Conservation (phyloP, 2,888 invertebrate genomes). For the Kuschelorhynchus macadamiae region DNA sequence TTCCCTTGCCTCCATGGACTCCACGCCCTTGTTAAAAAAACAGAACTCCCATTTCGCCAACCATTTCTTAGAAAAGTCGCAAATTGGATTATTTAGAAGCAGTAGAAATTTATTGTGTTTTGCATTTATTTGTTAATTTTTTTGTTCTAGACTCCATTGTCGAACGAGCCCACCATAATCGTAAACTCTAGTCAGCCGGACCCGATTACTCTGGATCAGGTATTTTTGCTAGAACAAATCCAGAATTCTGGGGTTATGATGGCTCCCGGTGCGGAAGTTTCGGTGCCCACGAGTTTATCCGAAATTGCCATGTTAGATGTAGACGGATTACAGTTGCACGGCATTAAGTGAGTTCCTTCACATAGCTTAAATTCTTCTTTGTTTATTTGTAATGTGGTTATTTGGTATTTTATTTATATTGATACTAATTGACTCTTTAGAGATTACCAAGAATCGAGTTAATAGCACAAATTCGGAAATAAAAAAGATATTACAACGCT, state of each 20-base stretch:
- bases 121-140: not conserved
- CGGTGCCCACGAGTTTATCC: conserved; percentile 42
- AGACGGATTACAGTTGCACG: not conserved
- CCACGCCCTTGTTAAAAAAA: too few species aligned
- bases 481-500: too few species aligned
- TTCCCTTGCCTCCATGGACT: too few species aligned
- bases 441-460: too few species aligned
- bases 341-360: not conserved
- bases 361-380: not conserved
- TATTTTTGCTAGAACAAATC: conserved; percentile 48
- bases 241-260: conserved; percentile 48
- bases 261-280: conserved; percentile 31
- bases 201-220: conserved; percentile 41
- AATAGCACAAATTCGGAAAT: too few species aligned
- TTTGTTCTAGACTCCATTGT: conserved; percentile 11
- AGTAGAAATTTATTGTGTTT: too few species aligned
- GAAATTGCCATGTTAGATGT: conserved; percentile 52
- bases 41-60: too few species aligned
- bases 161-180: conserved; percentile 14
- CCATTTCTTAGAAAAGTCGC: too few species aligned
- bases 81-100: too few species aligned
- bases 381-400: too few species aligned
- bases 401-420: too few species aligned
- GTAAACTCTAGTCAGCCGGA: conserved; percentile 4
- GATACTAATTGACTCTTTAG: too few species aligned